A percentile compares a stretch with the other conserved stretches of the same genome.
Conservation (phyloP, 2,888 invertebrate genomes). For the Nymphalis polychloros region DNA sequence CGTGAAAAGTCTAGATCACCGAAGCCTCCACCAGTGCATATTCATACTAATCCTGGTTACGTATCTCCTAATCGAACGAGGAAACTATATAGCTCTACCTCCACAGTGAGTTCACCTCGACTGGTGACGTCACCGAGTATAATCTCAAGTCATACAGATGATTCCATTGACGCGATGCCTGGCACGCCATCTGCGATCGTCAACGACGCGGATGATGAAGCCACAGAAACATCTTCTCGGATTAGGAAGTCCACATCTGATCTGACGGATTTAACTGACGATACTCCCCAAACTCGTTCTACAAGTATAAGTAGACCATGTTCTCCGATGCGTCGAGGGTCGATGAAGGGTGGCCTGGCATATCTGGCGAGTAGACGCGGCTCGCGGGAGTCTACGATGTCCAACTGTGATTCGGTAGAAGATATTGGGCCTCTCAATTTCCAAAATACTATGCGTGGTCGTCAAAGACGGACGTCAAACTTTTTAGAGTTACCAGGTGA, state of each 20-base stretch:
- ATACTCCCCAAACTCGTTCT: conserved; percentile 82
- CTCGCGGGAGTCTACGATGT: conserved; percentile 89
- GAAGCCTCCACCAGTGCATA: conserved; percentile 80
- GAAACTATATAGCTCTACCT: conserved; percentile 70
- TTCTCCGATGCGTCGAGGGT: conserved; percentile 86
- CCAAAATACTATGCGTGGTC: conserved; percentile 87
- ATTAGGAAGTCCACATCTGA: conserved; percentile 90
- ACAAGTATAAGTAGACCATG: conserved; percentile 83
- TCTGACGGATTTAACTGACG: conserved; percentile 83
- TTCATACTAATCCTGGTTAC: conserved; percentile 84
- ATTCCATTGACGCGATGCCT: conserved; percentile 69
- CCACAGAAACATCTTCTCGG: conserved; percentile 70
- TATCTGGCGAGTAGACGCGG: conserved; percentile 93
- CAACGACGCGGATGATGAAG: conserved; percentile 73
- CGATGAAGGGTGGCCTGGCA: conserved; percentile 86
- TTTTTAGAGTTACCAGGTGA: conserved; percentile 93
- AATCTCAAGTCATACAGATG: conserved; percentile 76
- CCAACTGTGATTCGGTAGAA: conserved; percentile 85
- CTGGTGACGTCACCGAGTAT: conserved; percentile 74
- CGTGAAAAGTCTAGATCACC: conserved; percentile 74
- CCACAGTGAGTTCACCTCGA: conserved; percentile 72
- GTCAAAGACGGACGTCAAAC: conserved; percentile 91
- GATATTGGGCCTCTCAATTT: conserved; percentile 91
- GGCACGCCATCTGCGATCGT: conserved; percentile 68
- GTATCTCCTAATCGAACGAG: conserved; percentile 77